Evolutionary conservation across 2,888 invertebrate genomes (phyloP), one percentile per base, ranked within the genome.

Genomic region (Hylaea fasciaria): DNA sequence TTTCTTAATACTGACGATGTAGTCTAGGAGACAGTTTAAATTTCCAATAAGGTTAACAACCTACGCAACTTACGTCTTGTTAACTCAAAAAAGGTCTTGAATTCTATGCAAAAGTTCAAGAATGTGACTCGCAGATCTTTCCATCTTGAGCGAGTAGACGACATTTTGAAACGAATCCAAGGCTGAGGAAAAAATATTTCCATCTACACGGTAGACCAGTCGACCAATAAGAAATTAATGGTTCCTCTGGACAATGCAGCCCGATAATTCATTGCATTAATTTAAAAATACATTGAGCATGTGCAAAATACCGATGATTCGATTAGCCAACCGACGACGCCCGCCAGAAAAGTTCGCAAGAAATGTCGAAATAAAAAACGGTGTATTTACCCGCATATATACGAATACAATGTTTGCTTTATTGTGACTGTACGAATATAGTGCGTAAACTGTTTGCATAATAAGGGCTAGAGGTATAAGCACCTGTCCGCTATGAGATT

Each of bases 401-500:
- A n/a, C n/a, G n/a, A n/a, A n/a, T 57, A 57, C 39, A 44, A 56
- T 54, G 62, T 61, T 61, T 62, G 53, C 52, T 62, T 44, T 41
- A 56, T 66, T 67, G 70, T 64, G 70, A 72, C 68, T 64, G 41
- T 52, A 57, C 71, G 40, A 72, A 73, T 72, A 77, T 64, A 72
- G 73, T 57, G 69, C 37, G 35, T 28, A 13, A 65, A 71, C 66
- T 58, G 74, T 76, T 81, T 76, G 66, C 78, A 75, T 81, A 81
- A 76, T 75, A 76, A 70, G 79, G 69, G 75, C 74, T 73, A 72
- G 68, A 69, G 69, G 66, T 22, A 22, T 22, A 22, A 3, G 22
- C 78, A 81, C 77, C 80, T 81, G 82, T 71, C 74, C 29, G 14
- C 44, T 62, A 53, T 59, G 54, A 81, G 83, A 84, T 84, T 79